Evolutionary conservation across 2,113 vertebrate species (phyloP).

Genomic region (Gymnocephalus cernua): DNA sequence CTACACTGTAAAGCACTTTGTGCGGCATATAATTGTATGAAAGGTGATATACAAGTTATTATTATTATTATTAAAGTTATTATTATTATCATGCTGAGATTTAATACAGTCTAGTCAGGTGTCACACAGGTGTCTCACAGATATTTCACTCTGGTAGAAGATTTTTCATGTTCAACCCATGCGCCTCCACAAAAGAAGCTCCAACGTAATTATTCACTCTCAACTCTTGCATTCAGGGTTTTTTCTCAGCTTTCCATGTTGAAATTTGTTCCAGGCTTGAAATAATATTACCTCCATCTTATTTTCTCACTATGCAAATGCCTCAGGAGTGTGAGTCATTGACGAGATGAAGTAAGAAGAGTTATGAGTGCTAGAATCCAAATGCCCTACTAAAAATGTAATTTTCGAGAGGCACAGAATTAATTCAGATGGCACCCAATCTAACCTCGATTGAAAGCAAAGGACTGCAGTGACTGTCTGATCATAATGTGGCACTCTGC

Average conservation of each 20-base stretch:
- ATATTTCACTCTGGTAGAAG: not conserved
- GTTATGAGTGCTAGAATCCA: not conserved
- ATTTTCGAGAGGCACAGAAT: slow-evolving; percentile 6
- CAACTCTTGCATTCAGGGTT: not conserved
- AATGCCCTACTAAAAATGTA: not conserved
- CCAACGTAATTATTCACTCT: not conserved
- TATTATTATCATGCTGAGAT: slow-evolving; percentile 6
- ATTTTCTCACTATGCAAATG: slow-evolving; percentile 28
- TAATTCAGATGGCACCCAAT: not conserved
- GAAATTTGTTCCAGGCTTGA: not conserved
- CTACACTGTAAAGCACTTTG: no score
- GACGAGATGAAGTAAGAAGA: slow-evolving; percentile 2
- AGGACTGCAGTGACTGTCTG: not conserved
- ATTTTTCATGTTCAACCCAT: slow-evolving; percentile 20
- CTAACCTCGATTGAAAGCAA: slow-evolving; percentile 11
- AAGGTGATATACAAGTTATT: no score
- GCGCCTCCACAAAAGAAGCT: not conserved
- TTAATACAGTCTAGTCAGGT: not conserved
- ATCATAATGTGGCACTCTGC: not conserved
- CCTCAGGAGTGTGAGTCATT: slow-evolving; percentile 14
- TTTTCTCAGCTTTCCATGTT: not conserved
- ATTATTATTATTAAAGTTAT: no score
- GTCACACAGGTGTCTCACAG: no score
- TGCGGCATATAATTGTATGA: no score
- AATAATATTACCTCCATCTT: slow-evolving; percentile 1